phyloP scores from a whole-genome alignment of 2,797 vertebrate species.

The Acrossocheilus wenchowensis region DNA sequence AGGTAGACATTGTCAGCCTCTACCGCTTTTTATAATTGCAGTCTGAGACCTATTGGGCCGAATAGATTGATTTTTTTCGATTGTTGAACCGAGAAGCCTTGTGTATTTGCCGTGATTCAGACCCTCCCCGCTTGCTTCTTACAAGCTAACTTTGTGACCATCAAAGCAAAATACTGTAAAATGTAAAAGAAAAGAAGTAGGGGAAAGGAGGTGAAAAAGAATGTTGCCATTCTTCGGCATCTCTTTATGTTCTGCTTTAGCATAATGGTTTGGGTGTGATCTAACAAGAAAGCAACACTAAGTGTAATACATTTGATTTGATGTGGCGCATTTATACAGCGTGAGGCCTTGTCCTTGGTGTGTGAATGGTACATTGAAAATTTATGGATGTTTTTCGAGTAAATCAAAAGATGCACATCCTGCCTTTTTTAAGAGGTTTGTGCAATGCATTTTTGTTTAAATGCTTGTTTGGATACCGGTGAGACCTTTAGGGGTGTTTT shows the following conservation, averaged over 20 bases:
- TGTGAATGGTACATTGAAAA: constrained; percentile 51
- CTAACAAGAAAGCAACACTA: constrained; percentile 44
- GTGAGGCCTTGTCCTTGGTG: constrained; percentile 56
- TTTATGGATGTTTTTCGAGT: constrained; percentile 46
- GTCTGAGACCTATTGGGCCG: constrained; percentile 70
- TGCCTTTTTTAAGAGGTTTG: constrained; percentile 14
- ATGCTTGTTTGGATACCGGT: background rate
- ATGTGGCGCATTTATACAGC: constrained; percentile 34
- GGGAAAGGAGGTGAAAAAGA: constrained; percentile 56
- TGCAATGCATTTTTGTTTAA: constrained; percentile 27
- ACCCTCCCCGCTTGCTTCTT: constrained; percentile 58
- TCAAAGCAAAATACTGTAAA: constrained; percentile 66
- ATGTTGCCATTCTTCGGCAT: constrained; percentile 73
- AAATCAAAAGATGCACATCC: constrained; percentile 48
- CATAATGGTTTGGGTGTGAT: constrained; percentile 41
- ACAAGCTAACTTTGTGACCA: constrained; percentile 73
- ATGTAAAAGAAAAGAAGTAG: constrained; percentile 50
- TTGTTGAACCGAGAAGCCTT: constrained; percentile 43
- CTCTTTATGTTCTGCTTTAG: constrained; percentile 68
- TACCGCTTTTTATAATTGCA: constrained; percentile 72
- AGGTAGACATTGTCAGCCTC: constrained; percentile 64
- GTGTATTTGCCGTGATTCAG: constrained; percentile 70
- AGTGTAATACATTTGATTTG: constrained; percentile 56
- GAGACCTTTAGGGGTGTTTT: background rate
- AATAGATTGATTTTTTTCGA: constrained; percentile 69